Evolutionary conservation across 2,113 vertebrate species (phyloP).

Genomic region (Anser cygnoides): DNA sequence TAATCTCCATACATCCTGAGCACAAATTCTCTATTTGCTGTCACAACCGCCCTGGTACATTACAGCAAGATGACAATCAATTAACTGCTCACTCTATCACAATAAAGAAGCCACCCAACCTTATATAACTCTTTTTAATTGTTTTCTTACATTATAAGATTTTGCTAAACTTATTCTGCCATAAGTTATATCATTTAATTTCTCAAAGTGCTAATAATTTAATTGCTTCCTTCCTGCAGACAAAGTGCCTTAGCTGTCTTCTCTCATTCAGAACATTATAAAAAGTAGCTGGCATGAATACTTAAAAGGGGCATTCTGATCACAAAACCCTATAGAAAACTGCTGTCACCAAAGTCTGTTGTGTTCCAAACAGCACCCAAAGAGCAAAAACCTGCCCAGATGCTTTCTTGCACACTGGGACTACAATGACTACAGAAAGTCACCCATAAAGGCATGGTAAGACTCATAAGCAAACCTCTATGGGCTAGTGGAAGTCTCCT

Average conservation of each 20-base stretch:
- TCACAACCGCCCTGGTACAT: slow-evolving; percentile 45
- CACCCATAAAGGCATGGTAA: background rate
- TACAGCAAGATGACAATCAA: slow-evolving; percentile 76
- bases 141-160: slow-evolving; percentile 81
- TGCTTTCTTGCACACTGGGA: background rate
- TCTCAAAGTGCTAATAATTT: slow-evolving; percentile 85
- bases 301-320: slow-evolving; percentile 60
- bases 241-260: slow-evolving; percentile 70
- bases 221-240: slow-evolving; percentile 85
- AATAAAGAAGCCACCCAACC: slow-evolving; percentile 76
- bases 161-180: slow-evolving; percentile 77
- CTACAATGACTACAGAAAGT: background rate
- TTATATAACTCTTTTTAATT: slow-evolving; percentile 85
- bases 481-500: background rate
- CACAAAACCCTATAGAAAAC: slow-evolving; percentile 30
- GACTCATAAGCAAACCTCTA: background rate
- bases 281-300: slow-evolving; percentile 71
- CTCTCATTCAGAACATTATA: slow-evolving; percentile 63
- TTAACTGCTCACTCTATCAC: slow-evolving; percentile 78
- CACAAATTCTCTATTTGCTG: background rate
- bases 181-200: slow-evolving; percentile 82
- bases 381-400: background rate
- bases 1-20: background rate
- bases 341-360: slow-evolving; percentile 38
- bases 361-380: background rate